phyloP scores from a whole-genome alignment of 2,113 vertebrate species.

The Nycticorax nycticorax region DNA sequence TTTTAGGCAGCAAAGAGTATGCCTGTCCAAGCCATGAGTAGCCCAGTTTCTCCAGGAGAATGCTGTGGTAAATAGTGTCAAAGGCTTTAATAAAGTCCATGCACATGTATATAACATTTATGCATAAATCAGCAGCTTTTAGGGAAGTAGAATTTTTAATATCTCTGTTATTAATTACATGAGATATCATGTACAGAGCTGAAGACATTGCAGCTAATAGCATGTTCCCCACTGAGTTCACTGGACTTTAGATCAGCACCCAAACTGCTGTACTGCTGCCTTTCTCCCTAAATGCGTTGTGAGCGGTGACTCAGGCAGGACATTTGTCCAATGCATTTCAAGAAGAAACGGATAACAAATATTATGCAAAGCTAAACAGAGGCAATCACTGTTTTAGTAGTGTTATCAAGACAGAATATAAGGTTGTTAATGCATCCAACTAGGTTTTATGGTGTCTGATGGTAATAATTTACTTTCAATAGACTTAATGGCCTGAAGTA shows the following conservation, averaged over 20 bases:
- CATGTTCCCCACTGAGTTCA: not conserved
- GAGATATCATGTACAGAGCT: not conserved
- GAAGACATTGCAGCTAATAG: not conserved
- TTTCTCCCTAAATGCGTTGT: not conserved
- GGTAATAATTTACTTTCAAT: constrained; percentile 52
- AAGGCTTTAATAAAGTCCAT: not conserved
- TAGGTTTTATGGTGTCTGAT: constrained; percentile 18
- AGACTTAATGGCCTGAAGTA: constrained; percentile 41
- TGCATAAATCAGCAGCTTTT: not conserved
- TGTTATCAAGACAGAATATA: not conserved
- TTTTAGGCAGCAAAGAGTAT: too few species aligned
- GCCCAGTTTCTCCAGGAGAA: not conserved
- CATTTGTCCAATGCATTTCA: not conserved
- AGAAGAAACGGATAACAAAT: not conserved
- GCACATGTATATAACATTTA: not conserved
- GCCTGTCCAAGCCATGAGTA: not conserved
- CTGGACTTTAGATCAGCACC: not conserved
- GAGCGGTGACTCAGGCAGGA: not conserved
- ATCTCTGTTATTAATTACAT: not conserved
- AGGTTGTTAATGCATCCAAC: constrained; percentile 1
- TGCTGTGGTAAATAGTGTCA: not conserved
- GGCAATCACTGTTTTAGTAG: not conserved
- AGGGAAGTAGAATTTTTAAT: not conserved
- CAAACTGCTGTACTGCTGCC: not conserved
- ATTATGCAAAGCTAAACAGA: not conserved